Conservation (phyloP, 2,888 invertebrate species). For the Pterobdella sp. region DNA sequence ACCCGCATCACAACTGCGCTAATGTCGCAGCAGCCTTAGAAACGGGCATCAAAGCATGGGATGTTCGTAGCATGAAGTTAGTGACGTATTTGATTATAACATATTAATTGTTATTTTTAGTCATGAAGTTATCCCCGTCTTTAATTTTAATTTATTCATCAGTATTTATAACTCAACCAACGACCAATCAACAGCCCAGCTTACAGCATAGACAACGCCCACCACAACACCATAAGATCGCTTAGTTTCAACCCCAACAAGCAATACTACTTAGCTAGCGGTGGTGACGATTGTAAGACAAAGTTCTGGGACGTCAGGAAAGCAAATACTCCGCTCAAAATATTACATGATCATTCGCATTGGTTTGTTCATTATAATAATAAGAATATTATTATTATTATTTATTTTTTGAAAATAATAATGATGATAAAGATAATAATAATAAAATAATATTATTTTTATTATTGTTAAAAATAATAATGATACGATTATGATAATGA, state of each 20-base stretch:
- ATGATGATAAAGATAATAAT: too few relatives aligned
- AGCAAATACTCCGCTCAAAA: conserved; percentile 61
- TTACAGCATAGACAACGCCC: conserved; percentile 78
- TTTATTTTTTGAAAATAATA: too few relatives aligned
- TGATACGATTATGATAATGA: too few relatives aligned
- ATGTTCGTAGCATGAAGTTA: conserved; percentile 65
- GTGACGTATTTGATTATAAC: too few relatives aligned
- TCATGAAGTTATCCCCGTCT: too few relatives aligned
- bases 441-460: too few relatives aligned
- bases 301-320: conserved; percentile 94
- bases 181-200: conserved; percentile 55
- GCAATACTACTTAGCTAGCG: conserved; percentile 83
- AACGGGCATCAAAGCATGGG: conserved; percentile 75
- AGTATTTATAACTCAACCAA: neutral
- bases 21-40: conserved; percentile 81
- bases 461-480: too few relatives aligned
- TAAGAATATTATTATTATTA: too few relatives aligned
- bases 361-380: conserved; percentile 51
- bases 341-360: conserved; percentile 55
- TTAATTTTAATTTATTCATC: neutral
- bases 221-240: conserved; percentile 77
- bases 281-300: conserved; percentile 87
- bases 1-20: conserved; percentile 79
- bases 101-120: too few relatives aligned
- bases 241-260: conserved; percentile 96